phyloP scores from a whole-genome alignment of 2,113 vertebrate species.

The Murina feae region DNA sequence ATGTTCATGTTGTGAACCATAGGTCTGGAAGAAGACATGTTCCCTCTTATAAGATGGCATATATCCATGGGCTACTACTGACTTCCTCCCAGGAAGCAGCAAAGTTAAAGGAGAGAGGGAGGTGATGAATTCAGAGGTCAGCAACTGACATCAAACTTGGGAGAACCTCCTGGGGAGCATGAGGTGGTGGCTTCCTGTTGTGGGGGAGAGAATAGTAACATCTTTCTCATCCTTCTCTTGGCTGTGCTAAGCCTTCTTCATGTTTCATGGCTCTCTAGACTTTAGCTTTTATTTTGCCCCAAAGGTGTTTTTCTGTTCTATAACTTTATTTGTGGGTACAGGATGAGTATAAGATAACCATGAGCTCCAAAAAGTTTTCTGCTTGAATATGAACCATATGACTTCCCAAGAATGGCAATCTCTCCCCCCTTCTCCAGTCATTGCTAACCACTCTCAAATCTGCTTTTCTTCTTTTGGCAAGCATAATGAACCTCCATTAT shows the following conservation, averaged over 20 bases:
- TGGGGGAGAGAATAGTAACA: background rate
- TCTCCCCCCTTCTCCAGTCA: background rate
- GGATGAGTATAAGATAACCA: background rate
- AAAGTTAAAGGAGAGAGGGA: background rate
- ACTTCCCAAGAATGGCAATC: background rate
- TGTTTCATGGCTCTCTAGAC: background rate
- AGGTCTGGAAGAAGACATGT: background rate
- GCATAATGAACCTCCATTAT: background rate
- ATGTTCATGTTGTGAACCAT: background rate
- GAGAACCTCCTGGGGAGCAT: background rate
- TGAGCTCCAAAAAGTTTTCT: background rate
- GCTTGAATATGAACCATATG: constrained; percentile 28
- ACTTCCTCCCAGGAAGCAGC: background rate
- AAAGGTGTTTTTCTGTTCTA: background rate
- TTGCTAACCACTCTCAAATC: background rate
- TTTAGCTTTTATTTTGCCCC: constrained; percentile 12
- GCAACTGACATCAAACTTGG: background rate
- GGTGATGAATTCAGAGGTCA: background rate
- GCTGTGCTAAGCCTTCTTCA: background rate
- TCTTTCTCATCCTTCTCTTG: background rate
- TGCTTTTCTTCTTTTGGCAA: background rate
- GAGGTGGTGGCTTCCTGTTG: background rate
- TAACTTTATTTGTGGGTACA: constrained; percentile 26
- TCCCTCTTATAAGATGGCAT: background rate
- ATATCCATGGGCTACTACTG: background rate